Base-by-base conservation (phyloP, 2,113 vertebrate species). In the Sinocyclocheilus anshuiensis region DNA sequence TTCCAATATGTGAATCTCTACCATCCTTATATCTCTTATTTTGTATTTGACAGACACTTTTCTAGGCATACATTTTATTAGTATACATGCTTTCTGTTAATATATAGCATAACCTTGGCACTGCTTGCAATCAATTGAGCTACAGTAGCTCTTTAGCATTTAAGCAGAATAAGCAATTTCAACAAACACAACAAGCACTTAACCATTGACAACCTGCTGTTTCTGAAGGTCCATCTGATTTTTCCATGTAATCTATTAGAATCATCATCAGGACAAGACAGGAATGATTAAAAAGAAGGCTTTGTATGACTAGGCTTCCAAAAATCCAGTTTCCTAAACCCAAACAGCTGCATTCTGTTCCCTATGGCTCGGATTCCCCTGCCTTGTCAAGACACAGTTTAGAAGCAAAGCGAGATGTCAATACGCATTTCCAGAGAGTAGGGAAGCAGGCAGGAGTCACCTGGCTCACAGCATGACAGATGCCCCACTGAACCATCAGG, bases 381-480 rank as follows among this genome's bases (percentile, higher is more conserved):
- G 69, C 45, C 84, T 84, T 89, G 89, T 89, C 87, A 89, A 86
- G 87, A 57, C 89, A 81, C 77, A 81, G 87, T 90, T 90, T 83
- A 77, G 77, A 86, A 81, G 86, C 84, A 86, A 90, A 88, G 81
- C 81, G 81, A 88, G 87, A 87, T 88, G 89, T 88, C 89, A 88
- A 90, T 90, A 86, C 82, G 36, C 80, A 90, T 90, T 86, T 88
- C 77, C 36, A 26, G 67, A 53, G 26, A 86, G 4, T 77, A 39
- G 55, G 57, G 55, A 88, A 84, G 85, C 74, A 86, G 45, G 85
- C 81, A 42, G 77, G 61, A 89, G 82, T 87, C 88, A 89, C 85
- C 85, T 87, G 88, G 77, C 85, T 76, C 77, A 50, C 63, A 81
- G 85, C 29, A 33, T 81, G 29, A 81, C 86, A 45, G 69, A 76